Evolutionary conservation across 2,888 invertebrate genomes (phyloP), one percentile per base, ranked within the genome.

Genomic region (Orthosia gracilis): DNA sequence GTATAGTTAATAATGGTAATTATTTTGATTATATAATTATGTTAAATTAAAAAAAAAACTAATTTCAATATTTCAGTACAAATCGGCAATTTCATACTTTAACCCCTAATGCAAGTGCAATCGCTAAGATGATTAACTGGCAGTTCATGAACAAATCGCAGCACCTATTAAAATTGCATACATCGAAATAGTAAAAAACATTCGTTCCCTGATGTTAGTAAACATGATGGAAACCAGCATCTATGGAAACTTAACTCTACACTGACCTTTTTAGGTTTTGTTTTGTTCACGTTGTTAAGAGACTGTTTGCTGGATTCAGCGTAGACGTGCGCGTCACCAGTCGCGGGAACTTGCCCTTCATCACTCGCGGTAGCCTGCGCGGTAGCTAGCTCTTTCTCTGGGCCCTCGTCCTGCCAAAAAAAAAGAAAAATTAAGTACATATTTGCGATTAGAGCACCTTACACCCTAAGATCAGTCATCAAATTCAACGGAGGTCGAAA

Each of bases 231-330:
- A 45, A 4, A 26, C 21, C 13, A 26, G 17, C 54, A 63, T n/a
- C 13, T 23, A 50, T 21, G n/a, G 40, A 63, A 54, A 15, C 40
- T 54, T 59, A 47, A 55, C 26, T 59, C 26, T 52, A n/a, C 57
- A 80, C 85, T 83, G 92, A 98, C 98, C 97, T 98, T 98, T 96
- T 98, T 97, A 85, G 97, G 96, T 89, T 98, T 97, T 63, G 97
- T 96, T 89, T 98, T 98, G 67, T 97, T 97, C 5, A 94, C 92
- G 76, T 92, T 92, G 74, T 95, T 95, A 26, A 96, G 82, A 0
- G 95, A 90, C 15, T 31, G 31, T 92, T 94, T 59, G 93, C 31
- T 31, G 40, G 4, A 96, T 52, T 97, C 96, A 18, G 95, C 93
- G 59, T 97, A 97, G 9, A 40, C 40, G 40, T 40, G 40, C 40